These are phyloP conservation scores for Hiodon tergisus DNA, from an alignment of 2,113 vertebrate genomes.

Conservation along the genomic window DNA sequence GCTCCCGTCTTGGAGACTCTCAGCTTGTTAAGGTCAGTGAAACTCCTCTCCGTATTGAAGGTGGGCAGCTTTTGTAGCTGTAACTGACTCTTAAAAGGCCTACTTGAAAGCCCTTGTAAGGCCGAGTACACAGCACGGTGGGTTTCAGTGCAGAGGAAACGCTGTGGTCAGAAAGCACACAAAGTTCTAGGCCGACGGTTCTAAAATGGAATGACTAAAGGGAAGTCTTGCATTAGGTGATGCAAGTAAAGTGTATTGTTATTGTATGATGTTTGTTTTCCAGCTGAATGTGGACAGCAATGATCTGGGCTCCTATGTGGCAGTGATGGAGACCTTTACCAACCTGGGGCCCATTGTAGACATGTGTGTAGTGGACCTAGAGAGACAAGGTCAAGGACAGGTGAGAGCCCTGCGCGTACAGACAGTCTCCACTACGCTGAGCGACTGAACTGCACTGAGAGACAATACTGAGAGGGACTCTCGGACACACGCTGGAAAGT, in stretches of 20 bases:
- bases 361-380: slow-evolving; percentile 98
- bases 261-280: background rate
- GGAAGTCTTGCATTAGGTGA: background rate
- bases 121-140: too few relatives aligned
- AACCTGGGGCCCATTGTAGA: slow-evolving; percentile 96
- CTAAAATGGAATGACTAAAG: too few relatives aligned
- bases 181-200: too few relatives aligned
- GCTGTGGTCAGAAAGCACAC: too few relatives aligned
- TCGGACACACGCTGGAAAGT: too few relatives aligned
- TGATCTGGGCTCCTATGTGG: slow-evolving; percentile 93
- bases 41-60: background rate
- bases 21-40: slow-evolving; percentile 87
- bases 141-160: too few relatives aligned
- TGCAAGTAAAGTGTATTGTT: background rate
- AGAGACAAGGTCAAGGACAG: slow-evolving; percentile 95
- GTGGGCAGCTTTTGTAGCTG: background rate
- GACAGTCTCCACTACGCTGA: background rate
- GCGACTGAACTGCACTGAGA: background rate
- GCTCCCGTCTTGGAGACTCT: slow-evolving; percentile 92
- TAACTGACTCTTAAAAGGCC: too few relatives aligned
- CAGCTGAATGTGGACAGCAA: slow-evolving; percentile 98
- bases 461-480: too few relatives aligned
- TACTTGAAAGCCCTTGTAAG: too few relatives aligned
- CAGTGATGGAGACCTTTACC: slow-evolving; percentile 97
- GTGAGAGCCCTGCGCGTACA: slow-evolving; percentile 49